A percentile compares a stretch with the other conserved stretches of the same genome.
These are phyloP conservation scores for Rhinopithecus roxellana DNA, from an alignment of 2,113 vertebrate genomes.

Conservation along the genomic window DNA sequence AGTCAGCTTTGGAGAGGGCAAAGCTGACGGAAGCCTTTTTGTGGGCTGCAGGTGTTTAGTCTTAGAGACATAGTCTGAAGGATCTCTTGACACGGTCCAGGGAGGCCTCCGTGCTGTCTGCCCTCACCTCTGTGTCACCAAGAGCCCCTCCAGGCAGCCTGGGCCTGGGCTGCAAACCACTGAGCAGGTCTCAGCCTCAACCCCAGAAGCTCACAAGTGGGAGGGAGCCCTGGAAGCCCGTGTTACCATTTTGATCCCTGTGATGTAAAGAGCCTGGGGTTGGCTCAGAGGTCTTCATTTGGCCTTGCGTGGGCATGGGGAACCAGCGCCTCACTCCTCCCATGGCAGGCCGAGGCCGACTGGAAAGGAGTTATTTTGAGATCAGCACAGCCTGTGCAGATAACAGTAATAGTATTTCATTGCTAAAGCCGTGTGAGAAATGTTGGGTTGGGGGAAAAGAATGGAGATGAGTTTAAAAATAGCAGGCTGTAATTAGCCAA, in stretches of 20 bases:
- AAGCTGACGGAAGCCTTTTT: not conserved
- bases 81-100: not conserved
- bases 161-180: not conserved
- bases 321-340: not conserved
- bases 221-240: not conserved
- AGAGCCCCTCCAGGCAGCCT: not conserved
- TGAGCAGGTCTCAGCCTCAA: not conserved
- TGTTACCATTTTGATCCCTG: too few relatives aligned
- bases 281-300: not conserved
- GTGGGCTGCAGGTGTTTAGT: not conserved
- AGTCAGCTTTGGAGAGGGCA: not conserved
- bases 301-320: not conserved
- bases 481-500: conserved; percentile 65
- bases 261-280: too few relatives aligned
- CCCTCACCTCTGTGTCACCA: too few relatives aligned
- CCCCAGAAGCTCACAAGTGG: not conserved
- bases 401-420: conserved; percentile 13
- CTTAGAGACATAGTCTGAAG: not conserved
- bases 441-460: conserved; percentile 5
- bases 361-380: conserved; percentile 37
- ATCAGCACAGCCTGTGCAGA: not conserved
- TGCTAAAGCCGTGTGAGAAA: conserved; percentile 42
- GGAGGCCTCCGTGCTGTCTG: rapidly evolving
- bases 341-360: not conserved
- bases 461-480: conserved; percentile 60